These are phyloP conservation scores for Colletes collaris DNA, from an alignment of 2,888 invertebrate species.

Conservation along the genomic window DNA sequence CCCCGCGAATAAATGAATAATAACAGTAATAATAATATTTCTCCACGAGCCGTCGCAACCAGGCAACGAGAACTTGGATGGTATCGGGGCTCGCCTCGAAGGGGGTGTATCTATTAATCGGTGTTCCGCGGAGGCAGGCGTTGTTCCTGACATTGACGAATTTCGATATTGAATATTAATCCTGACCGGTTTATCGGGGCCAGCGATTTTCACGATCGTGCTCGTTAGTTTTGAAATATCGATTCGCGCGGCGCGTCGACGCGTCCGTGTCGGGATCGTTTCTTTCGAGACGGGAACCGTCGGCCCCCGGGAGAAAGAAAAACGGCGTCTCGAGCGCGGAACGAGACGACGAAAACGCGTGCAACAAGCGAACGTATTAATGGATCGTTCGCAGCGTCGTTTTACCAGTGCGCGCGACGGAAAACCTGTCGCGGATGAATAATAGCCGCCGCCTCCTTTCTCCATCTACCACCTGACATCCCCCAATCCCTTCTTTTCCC, in stretches of 20 bases:
- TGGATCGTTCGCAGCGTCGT: constrained; percentile 53
- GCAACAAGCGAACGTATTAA: constrained; percentile 59
- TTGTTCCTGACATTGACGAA: constrained; percentile 67
- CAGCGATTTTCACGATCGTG: constrained; percentile 47
- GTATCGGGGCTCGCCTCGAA: background rate
- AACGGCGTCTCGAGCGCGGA: background rate
- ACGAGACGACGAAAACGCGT: constrained; percentile 10
- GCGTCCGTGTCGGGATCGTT: constrained; percentile 34
- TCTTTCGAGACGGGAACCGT: background rate
- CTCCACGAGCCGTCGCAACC: no score
- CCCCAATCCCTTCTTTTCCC: background rate
- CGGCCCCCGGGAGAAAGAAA: constrained; percentile 1
- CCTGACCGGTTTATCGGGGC: constrained; percentile 51
- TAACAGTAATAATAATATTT: no score
- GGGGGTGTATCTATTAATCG: constrained; percentile 40
- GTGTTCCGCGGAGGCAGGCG: constrained; percentile 18
- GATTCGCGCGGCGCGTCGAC: constrained; percentile 40
- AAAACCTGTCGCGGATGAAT: constrained; percentile 61
- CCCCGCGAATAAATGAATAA: no score
- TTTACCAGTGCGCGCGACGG: constrained; percentile 31
- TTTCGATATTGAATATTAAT: constrained; percentile 72
- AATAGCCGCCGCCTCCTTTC: constrained; percentile 38
- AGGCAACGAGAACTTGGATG: no score
- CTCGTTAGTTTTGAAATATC: constrained; percentile 69
- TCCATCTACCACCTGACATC: background rate